phyloP scores from a whole-genome alignment of 1,140 invertebrate genomes.

The Pseudomyrmex gracilis region DNA sequence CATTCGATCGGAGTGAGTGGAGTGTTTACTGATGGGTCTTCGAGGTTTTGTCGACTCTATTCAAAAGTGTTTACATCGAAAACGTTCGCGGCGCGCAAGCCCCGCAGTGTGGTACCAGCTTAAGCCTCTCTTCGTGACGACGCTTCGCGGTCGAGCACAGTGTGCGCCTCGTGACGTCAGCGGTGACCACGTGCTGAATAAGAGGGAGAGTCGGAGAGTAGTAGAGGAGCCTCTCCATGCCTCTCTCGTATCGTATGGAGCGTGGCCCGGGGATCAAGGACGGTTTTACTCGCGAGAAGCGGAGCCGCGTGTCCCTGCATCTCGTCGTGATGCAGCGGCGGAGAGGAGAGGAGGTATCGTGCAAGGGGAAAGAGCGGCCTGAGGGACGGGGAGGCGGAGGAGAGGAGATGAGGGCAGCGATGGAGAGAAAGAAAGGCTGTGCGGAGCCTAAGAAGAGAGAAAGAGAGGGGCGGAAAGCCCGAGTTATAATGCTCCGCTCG shows the following conservation, averaged over 20 bases:
- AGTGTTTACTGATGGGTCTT: background rate
- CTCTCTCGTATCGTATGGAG: slow-evolving; percentile 79
- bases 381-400: slow-evolving; percentile 40
- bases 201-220: slow-evolving; percentile 74
- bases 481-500: slow-evolving; percentile 77
- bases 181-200: slow-evolving; percentile 81
- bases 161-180: slow-evolving; percentile 79
- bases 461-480: slow-evolving; percentile 24
- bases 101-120: slow-evolving; percentile 51
- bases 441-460: slow-evolving; percentile 13
- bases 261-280: slow-evolving; percentile 84
- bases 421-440: slow-evolving; percentile 59
- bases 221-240: slow-evolving; percentile 69
- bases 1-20: background rate
- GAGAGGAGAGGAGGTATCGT: slow-evolving; percentile 32
- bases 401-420: slow-evolving; percentile 47
- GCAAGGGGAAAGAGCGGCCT: slow-evolving; percentile 54
- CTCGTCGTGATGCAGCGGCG: slow-evolving; percentile 67
- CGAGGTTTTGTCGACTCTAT: background rate
- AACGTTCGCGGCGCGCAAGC: background rate
- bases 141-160: slow-evolving; percentile 54
- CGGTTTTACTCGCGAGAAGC: slow-evolving; percentile 82
- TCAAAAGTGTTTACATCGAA: background rate
- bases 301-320: slow-evolving; percentile 74
- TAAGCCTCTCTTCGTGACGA: slow-evolving; percentile 69